Percentiles rank a stretch among this genome's conserved stretches.
These are phyloP conservation scores for Paedocypris micromegethes DNA, from an alignment of 2,797 vertebrate species.

Conservation along the genomic window DNA sequence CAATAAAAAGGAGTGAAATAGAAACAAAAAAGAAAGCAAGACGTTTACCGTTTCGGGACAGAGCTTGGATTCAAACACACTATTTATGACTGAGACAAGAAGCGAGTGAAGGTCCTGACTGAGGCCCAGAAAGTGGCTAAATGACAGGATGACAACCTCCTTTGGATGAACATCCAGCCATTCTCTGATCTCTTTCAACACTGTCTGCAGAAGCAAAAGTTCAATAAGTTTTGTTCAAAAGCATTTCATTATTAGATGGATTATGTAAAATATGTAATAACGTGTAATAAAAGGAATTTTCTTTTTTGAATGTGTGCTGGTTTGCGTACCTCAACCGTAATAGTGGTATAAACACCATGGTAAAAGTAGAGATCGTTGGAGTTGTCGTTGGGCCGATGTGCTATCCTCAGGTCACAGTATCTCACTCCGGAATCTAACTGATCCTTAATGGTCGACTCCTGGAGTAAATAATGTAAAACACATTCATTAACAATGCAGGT, in stretches of 20 bases:
- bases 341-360: slow-evolving; percentile 82
- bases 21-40: not conserved
- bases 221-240: not conserved
- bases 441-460: slow-evolving; percentile 73
- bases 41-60: slow-evolving; percentile 80
- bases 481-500: slow-evolving; percentile 39
- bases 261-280: too few species aligned
- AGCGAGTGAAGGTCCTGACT: slow-evolving; percentile 70
- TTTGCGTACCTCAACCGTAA: slow-evolving; percentile 80
- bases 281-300: too few species aligned
- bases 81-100: slow-evolving; percentile 74
- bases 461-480: slow-evolving; percentile 45
- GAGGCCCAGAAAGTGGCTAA: slow-evolving; percentile 84
- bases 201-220: slow-evolving; percentile 62
- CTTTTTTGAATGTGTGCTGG: not conserved
- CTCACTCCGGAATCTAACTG: slow-evolving; percentile 86
- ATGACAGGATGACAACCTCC: slow-evolving; percentile 85
- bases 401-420: slow-evolving; percentile 88
- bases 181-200: slow-evolving; percentile 76
- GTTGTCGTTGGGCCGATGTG: slow-evolving; percentile 74
- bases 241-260: not conserved
- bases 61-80: slow-evolving; percentile 74
- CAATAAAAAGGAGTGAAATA: not conserved
- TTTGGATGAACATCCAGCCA: slow-evolving; percentile 85
- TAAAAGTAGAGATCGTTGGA: slow-evolving; percentile 82